These are phyloP conservation scores for Chloromyia formosa DNA, from an alignment of 2,888 invertebrate genomes.

Conservation along the genomic window DNA sequence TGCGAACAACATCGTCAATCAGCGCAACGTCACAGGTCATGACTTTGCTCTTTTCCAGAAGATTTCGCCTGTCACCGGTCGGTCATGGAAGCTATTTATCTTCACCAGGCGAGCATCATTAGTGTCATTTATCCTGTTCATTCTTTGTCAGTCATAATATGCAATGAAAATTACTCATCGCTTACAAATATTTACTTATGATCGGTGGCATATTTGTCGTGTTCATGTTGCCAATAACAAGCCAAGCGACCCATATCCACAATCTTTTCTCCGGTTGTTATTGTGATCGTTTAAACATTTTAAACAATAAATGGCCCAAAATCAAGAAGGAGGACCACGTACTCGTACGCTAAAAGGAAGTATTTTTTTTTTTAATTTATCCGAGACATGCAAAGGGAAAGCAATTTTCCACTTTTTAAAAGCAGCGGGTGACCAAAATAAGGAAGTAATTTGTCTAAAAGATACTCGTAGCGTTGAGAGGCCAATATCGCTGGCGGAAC, in stretches of 20 bases:
- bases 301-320: conserved; percentile 5
- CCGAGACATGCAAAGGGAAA: background rate
- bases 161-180: conserved; percentile 17
- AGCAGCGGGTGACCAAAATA: conserved; percentile 8
- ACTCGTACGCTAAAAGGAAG: conserved; percentile 1
- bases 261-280: background rate
- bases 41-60: conserved; percentile 1
- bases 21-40: background rate
- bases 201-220: conserved; percentile 22
- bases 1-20: conserved; percentile 8
- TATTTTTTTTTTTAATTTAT: conserved; percentile 4
- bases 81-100: background rate
- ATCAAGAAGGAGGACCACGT: background rate
- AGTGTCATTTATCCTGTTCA: conserved; percentile 19
- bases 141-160: conserved; percentile 9
- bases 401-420: conserved; percentile 19
- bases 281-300: background rate
- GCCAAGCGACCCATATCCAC: conserved; percentile 17
- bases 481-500: conserved; percentile 5
- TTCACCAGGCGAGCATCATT: conserved; percentile 11
- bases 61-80: background rate
- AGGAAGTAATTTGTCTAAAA: conserved; percentile 26
- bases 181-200: conserved; percentile 29
- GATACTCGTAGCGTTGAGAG: background rate
- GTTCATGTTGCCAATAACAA: conserved; percentile 4